Evolutionary conservation across 2,888 invertebrate species (phyloP).

Genomic region (Ceraclea dissimilis): DNA sequence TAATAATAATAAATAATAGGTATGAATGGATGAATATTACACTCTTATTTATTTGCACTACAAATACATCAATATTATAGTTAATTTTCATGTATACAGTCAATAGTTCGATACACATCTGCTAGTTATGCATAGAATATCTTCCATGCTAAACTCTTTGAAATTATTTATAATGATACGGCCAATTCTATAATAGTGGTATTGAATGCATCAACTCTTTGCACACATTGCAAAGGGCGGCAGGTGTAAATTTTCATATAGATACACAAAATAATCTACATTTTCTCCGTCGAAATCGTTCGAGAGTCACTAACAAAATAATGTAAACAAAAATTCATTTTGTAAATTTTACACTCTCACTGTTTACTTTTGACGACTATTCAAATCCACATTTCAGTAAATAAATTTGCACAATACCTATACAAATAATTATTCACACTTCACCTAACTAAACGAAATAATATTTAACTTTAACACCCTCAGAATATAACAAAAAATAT

Average conservation of each 20-base stretch:
- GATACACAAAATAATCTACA: not conserved
- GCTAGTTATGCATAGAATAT: no score
- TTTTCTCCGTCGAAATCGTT: constrained; percentile 18
- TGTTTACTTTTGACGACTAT: not conserved
- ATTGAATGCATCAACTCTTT: constrained; percentile 12
- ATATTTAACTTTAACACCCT: not conserved
- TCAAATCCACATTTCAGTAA: not conserved
- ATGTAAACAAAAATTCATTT: not conserved
- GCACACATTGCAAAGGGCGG: constrained; percentile 12
- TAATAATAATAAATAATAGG: no score
- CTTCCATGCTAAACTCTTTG: no score
- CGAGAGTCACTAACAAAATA: not conserved
- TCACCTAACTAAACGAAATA: not conserved
- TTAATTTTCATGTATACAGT: no score
- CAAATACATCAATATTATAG: no score
- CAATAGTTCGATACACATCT: no score
- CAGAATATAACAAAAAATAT: no score
- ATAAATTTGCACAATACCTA: not conserved
- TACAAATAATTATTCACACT: not conserved
- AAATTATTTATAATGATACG: not conserved
- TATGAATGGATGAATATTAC: no score
- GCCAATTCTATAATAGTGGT: not conserved
- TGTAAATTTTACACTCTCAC: not conserved
- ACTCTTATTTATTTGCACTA: no score
- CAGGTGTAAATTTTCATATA: constrained; percentile 23